Conservation (phyloP, 2,888 invertebrate genomes). For the Xanthorhoe designata region DNA sequence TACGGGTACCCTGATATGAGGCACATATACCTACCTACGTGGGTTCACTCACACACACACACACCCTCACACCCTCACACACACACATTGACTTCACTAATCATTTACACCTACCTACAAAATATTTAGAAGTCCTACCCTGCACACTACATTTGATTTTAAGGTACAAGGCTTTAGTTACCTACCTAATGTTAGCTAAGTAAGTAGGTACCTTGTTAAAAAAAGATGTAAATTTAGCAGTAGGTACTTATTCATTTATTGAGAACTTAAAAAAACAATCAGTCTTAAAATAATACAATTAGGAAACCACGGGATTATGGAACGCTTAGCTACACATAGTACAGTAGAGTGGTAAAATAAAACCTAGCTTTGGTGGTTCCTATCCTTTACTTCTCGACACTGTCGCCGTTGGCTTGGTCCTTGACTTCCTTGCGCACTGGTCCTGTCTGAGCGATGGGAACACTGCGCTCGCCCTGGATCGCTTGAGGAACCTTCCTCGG, state of each 20-base stretch:
- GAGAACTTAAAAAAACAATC: slow-evolving; percentile 28
- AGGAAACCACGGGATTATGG: slow-evolving; percentile 3
- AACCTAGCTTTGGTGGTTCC: neutral
- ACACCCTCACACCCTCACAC: too few relatives aligned
- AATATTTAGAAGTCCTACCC: too few relatives aligned
- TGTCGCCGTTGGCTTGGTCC: slow-evolving; percentile 76
- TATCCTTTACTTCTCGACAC: slow-evolving; percentile 45
- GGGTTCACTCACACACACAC: too few relatives aligned
- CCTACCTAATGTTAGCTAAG: slow-evolving; percentile 6
- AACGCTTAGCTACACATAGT: neutral
- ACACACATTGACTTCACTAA: too few relatives aligned
- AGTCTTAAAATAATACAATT: slow-evolving; percentile 24
- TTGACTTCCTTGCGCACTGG: slow-evolving; percentile 84
- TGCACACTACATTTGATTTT: too few relatives aligned
- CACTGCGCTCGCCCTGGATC: slow-evolving; percentile 78
- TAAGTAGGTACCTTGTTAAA: neutral
- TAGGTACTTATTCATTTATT: slow-evolving; percentile 10
- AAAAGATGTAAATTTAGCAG: neutral
- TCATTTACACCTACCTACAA: too few relatives aligned
- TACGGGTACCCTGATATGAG: too few relatives aligned
- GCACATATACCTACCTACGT: too few relatives aligned
- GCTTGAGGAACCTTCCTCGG: slow-evolving; percentile 75
- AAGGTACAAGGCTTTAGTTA: too few relatives aligned
- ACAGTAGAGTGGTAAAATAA: neutral
- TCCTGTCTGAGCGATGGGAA: slow-evolving; percentile 87